These are phyloP conservation scores for Acronicta leporina DNA, from an alignment of 2,888 invertebrate genomes.

Conservation along the genomic window DNA sequence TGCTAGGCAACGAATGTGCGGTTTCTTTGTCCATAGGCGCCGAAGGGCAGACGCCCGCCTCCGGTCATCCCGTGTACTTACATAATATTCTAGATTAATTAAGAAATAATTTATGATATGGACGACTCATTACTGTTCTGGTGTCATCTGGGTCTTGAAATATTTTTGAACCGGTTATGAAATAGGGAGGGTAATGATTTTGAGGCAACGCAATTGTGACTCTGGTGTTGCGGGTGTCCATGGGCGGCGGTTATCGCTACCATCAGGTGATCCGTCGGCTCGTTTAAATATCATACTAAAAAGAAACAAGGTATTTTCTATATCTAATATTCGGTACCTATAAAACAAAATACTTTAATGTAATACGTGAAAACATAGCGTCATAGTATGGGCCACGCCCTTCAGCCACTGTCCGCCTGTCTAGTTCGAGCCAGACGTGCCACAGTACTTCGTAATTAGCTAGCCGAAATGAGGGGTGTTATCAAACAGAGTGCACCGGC, in stretches of 20 bases:
- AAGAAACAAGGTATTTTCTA: too few species aligned
- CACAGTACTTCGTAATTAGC: conserved; percentile 25
- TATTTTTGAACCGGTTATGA: too few species aligned
- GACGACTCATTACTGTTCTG: background rate
- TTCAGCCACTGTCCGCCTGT: conserved; percentile 21
- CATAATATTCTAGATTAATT: conserved; percentile 21
- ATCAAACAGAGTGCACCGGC: conserved; percentile 34
- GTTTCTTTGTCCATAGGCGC: conserved; percentile 32
- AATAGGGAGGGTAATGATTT: too few species aligned
- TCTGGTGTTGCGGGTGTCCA: too few species aligned
- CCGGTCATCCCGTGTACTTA: background rate
- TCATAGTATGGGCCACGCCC: conserved; percentile 37
- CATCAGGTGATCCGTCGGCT: too few species aligned
- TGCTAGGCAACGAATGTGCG: conserved; percentile 32
- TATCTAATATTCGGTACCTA: background rate
- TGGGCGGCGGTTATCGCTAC: too few species aligned
- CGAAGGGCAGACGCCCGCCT: conserved; percentile 34
- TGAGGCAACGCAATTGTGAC: too few species aligned
- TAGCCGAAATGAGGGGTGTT: conserved; percentile 37
- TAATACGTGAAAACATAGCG: conserved; percentile 24
- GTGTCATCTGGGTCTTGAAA: background rate
- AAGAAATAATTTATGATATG: conserved; percentile 7
- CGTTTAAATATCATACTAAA: too few species aligned
- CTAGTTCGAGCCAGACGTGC: conserved; percentile 11
- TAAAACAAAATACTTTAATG: conserved; percentile 7